Evolutionary conservation across 2,113 vertebrate species (phyloP).

Genomic region (Thryonomys swinderianus): DNA sequence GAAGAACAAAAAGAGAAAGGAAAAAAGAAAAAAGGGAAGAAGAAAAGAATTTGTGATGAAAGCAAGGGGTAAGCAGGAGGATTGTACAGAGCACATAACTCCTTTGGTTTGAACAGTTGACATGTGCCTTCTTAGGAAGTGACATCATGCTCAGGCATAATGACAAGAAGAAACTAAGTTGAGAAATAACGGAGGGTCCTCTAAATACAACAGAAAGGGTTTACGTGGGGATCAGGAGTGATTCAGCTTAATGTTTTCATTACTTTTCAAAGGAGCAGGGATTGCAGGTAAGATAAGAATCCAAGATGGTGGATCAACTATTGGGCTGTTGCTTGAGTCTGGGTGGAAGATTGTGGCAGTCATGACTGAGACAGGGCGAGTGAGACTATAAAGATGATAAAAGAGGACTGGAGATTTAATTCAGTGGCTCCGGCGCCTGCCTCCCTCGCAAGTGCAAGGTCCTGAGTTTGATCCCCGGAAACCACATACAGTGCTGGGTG

Average conservation of each 20-base stretch:
- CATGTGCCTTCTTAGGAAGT: neutral
- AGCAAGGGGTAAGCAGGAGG: neutral
- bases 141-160: neutral
- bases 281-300: neutral
- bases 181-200: neutral
- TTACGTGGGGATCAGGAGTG: neutral
- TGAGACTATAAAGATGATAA: neutral
- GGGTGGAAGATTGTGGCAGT: neutral
- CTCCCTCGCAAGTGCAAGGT: no score
- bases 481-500: no score
- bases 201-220: neutral
- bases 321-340: no score
- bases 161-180: neutral
- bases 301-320: neutral
- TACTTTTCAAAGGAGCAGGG: neutral
- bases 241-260: neutral
- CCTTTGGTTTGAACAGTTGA: neutral
- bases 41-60: neutral
- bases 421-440: no score
- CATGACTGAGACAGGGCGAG: neutral
- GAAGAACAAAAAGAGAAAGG: neutral
- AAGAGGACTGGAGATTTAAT: no score
- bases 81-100: neutral
- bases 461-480: no score
- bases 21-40: accelerated